These are phyloP conservation scores for Altica lythri DNA, from an alignment of 2,888 invertebrate genomes.

Conservation along the genomic window DNA sequence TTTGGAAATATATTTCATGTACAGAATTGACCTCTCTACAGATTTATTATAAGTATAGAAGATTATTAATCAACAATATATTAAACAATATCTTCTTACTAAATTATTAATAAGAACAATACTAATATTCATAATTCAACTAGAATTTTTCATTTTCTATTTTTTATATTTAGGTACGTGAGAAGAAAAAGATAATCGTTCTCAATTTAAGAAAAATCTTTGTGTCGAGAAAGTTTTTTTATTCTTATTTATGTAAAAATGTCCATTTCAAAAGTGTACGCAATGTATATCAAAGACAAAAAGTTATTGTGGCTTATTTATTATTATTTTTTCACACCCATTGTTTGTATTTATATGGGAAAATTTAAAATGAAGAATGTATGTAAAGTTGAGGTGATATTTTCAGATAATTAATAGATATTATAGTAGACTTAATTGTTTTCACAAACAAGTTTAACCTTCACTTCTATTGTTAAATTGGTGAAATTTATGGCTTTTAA, in stretches of 20 bases:
- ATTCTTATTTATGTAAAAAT: conserved; percentile 2
- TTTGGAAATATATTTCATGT: too few relatives aligned
- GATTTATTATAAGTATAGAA: too few relatives aligned
- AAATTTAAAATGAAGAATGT: background rate
- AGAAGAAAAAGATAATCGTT: background rate
- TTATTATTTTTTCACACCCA: conserved; percentile 5
- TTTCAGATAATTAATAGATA: conserved; percentile 1
- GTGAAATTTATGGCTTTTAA: background rate
- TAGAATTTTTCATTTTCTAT: conserved; percentile 1
- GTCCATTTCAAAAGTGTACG: conserved; percentile 8
- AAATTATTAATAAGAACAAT: background rate
- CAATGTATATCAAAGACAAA: conserved; percentile 3
- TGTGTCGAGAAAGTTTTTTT: conserved; percentile 5
- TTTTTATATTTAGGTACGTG: background rate
- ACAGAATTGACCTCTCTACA: too few relatives aligned
- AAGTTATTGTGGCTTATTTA: background rate
- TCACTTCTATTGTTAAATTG: background rate
- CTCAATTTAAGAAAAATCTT: conserved; percentile 11
- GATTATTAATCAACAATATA: too few relatives aligned
- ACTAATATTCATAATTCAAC: background rate
- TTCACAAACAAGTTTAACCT: background rate
- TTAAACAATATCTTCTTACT: background rate
- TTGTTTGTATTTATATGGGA: background rate
- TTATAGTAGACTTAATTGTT: conserved; percentile 3
- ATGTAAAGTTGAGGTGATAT: background rate